Base-by-base conservation (phyloP, 2,113 vertebrate genomes). In the Aphelocoma coerulescens region DNA sequence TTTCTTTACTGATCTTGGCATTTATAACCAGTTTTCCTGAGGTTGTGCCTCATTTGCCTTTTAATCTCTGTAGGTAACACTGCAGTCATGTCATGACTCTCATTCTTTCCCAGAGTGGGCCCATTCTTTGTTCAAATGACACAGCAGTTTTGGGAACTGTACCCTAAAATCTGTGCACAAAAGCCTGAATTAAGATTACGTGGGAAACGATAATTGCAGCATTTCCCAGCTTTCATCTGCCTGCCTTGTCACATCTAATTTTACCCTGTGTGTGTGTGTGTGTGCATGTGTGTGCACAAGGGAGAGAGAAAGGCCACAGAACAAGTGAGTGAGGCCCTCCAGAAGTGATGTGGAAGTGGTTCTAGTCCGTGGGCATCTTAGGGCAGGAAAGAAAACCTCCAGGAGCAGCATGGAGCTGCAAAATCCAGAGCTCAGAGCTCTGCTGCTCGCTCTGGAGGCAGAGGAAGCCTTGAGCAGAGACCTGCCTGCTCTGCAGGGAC, bases 201-300 rank as follows among this genome's bases (percentile, higher is more conserved):
- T 88, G 83, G 91, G 79, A 95, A 95, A 77, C 1, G 5, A 91
- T 91, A 94, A 93, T 84, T 88, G 27, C 79, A 81, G 16, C 74
- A 84, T 84, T 94, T 93, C 94, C 76, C 92, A 92, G 76, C 85
- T 92, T 91, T 94, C 88, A 86, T 84, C 88, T 86, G 59, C 75
- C 30, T 91, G 67, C 39, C 88, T 86, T 86, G 75, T 90, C 85
- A 94, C 55, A 94, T 94, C 84, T 77, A 80, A 94, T 92, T 96
- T 94, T 88, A 77, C 91, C 72, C 43, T 85, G 3, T 12, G 3
- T 24, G 28, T 75, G 58, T 62, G 58, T 62, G 62, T 18, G 23
- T 51, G 39, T n/a, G 51, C 13, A 2, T 72, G 48, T 18, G 52
- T 67, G 49, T 20, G 24, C 51, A 41, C 4, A 0, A 68, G 61